Evolutionary conservation across 2,888 invertebrate genomes (phyloP).

Genomic region (Drosophila fungiperda): DNA sequence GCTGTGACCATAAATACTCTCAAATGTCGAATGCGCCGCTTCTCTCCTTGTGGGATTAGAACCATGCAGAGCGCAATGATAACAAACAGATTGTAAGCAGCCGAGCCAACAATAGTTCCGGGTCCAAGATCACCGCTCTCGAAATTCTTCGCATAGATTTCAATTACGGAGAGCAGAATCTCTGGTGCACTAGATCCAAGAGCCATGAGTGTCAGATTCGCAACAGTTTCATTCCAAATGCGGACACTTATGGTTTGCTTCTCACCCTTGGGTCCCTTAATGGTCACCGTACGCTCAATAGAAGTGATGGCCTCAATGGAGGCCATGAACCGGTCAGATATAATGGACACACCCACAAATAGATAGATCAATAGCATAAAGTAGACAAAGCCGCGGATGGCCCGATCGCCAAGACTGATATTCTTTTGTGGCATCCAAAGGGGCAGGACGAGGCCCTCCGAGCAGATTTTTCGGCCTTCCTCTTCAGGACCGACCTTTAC

Average conservation of each 20-base stretch:
- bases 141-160: conserved; percentile 98
- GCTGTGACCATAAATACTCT: conserved; percentile 99
- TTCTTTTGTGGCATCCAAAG: conserved; percentile 94
- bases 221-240: conserved; percentile 99
- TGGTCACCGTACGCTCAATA: conserved; percentile 96
- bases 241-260: conserved; percentile 95
- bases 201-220: conserved; percentile 99
- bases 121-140: conserved; percentile 98
- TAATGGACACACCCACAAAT: conserved; percentile 99
- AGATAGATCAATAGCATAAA: conserved; percentile 95
- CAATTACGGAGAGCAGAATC: conserved; percentile 98
- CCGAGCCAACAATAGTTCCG: conserved; percentile 99
- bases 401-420: conserved; percentile 90
- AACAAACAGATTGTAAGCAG: conserved; percentile 99
- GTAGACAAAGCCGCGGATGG: conserved; percentile 95
- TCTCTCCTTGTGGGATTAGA: conserved; percentile 96
- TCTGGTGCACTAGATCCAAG: conserved; percentile 99
- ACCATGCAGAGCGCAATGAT: conserved; percentile 98
- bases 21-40: conserved; percentile 97
- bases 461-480: conserved; percentile 86
- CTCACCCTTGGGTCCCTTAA: conserved; percentile 95
- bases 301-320: conserved; percentile 99
- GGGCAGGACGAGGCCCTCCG: conserved; percentile 94
- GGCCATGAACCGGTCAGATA: conserved; percentile 99
- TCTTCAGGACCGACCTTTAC: not conserved